phyloP scores from a whole-genome alignment of 2,888 invertebrate genomes.

The Loripinus fragilis region DNA sequence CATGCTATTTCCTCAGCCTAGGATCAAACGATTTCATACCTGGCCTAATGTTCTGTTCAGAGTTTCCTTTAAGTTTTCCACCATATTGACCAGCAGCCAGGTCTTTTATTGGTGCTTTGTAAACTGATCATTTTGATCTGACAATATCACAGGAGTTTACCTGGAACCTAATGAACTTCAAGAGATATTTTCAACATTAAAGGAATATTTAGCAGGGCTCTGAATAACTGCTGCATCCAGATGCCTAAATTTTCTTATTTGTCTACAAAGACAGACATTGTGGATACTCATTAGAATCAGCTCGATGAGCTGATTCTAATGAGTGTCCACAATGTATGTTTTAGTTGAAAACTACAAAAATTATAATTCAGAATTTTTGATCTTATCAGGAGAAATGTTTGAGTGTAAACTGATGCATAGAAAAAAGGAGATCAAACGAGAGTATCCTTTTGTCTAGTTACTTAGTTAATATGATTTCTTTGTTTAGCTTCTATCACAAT shows the following conservation, averaged over 20 bases:
- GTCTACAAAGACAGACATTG: too few relatives aligned
- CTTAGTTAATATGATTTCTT: constrained; percentile 14
- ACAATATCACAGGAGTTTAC: constrained; percentile 11
- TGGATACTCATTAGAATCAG: too few relatives aligned
- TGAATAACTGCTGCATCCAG: too few relatives aligned
- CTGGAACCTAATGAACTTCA: neutral
- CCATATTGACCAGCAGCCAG: constrained; percentile 5
- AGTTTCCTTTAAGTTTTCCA: neutral
- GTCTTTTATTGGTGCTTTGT: neutral
- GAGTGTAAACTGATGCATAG: constrained; percentile 20
- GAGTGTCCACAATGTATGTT: too few relatives aligned
- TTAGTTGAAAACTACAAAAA: too few relatives aligned
- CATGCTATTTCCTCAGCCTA: too few relatives aligned
- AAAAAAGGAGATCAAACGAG: constrained; percentile 12
- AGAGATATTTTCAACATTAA: constrained; percentile 13
- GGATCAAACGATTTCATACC: too few relatives aligned
- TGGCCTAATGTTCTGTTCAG: too few relatives aligned
- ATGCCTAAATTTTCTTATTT: too few relatives aligned
- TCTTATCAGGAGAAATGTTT: too few relatives aligned
- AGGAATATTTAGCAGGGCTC: constrained; percentile 17
- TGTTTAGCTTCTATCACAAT: constrained; percentile 14
- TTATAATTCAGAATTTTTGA: too few relatives aligned
- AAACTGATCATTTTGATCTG: constrained; percentile 9
- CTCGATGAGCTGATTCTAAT: too few relatives aligned
- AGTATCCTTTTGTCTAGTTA: constrained; percentile 18